A percentile compares a stretch with the other conserved stretches of the same genome.
Conservation (phyloP, 2,888 invertebrate genomes). For the Nephrotoma appendiculata region DNA sequence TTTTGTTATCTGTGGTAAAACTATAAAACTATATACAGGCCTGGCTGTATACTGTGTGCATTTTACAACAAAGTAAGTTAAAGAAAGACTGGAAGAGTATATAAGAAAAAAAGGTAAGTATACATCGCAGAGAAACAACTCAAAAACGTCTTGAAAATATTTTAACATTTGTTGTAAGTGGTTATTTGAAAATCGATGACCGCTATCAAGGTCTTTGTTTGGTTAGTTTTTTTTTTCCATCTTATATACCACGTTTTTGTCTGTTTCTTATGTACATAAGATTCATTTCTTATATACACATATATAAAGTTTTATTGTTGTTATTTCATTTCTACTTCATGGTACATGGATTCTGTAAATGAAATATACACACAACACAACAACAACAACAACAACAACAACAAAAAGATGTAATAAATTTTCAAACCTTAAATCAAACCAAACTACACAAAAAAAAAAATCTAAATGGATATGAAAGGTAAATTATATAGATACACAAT, state of each 20-base stretch:
- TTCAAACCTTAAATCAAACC: background rate
- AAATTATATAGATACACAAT: background rate
- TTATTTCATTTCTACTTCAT: background rate
- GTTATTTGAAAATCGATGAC: background rate
- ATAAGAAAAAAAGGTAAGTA: background rate
- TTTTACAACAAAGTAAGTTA: background rate
- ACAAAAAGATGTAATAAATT: background rate
- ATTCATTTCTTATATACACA: background rate
- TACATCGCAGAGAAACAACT: background rate
- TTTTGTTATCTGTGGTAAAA: no score
- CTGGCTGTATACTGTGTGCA: background rate
- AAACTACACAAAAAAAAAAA: background rate
- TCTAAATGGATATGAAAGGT: background rate
- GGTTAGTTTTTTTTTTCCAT: background rate
- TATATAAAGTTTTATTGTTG: background rate
- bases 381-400: background rate
- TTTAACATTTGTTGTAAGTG: background rate
- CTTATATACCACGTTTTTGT: background rate
- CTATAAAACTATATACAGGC: background rate
- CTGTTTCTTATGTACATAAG: background rate
- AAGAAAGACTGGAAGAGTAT: background rate
- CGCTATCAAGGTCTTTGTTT: background rate
- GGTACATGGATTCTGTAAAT: background rate
- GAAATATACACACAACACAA: background rate
- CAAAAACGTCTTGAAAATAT: background rate